Base-by-base conservation (phyloP, 2,797 vertebrate species). In the Amblyopsis hoosieri region DNA sequence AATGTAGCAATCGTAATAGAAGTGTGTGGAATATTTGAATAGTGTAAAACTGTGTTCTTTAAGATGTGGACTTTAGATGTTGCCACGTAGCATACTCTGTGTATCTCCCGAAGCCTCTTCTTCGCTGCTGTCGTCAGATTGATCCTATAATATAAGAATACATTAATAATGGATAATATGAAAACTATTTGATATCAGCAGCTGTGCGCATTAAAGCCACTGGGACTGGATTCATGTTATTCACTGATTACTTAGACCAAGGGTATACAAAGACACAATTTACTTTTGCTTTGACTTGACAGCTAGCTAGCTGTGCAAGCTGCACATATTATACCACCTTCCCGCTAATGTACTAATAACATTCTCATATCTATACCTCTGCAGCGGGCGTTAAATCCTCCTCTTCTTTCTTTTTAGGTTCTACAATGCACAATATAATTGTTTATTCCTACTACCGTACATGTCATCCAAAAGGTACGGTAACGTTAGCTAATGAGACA, bases 51-150 rank as follows among this genome's bases (percentile, higher is more conserved):
- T 15, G 9, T 23, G 2, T 54, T 29, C 12, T 42, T 9, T 3
- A 11, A 23, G 13, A 58, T 13, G 11, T 11, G 23, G 57, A 19
- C 3, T 46, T 58, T 54, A 10, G 46, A 4, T 2, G 19, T 11
- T 7, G 1, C 2, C 9, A 3, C 12, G 47, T 12, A 4, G 90
- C 90, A 66, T 86, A 95, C 95, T 96, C 57, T 95, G 92, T 8
- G 85, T 74, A 57, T 90, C 89, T 80, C 92, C 93, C 0, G 91
- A 84, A 17, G 89, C 75, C 2, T 93, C 94, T 12, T 83, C 93
- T 33, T 93, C 94, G 17, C 92, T 84, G 80, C 92, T 94, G 66
- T 92, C 89, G 76, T 93, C 92, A 0, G 92, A 92, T 57, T 88
- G 76, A 4, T 85, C 84, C 92, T 93, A 11, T 12, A 70, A 56